A percentile compares a stretch with the other conserved stretches of the same genome.
phyloP scores from a whole-genome alignment of 2,888 invertebrate species.

The Rhabditophanes sp. region DNA sequence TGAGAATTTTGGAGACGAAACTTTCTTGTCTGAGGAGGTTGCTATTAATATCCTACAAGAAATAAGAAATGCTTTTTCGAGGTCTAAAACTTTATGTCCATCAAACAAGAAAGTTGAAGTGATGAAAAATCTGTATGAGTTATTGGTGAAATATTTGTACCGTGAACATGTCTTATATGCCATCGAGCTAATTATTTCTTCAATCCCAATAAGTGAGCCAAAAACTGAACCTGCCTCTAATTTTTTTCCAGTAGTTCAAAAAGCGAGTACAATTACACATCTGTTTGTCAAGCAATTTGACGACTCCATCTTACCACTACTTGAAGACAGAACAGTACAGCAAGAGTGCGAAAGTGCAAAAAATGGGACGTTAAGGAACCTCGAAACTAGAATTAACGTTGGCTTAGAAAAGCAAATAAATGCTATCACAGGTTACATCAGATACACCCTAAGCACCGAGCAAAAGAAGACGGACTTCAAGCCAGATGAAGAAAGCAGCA shows the following conservation, averaged over 20 bases:
- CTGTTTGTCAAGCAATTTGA: conserved; percentile 79
- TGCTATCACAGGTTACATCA: conserved; percentile 77
- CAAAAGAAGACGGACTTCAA: conserved; percentile 80
- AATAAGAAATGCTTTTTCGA: conserved; percentile 64
- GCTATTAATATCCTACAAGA: conserved; percentile 71
- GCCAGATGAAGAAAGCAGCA: conserved; percentile 50
- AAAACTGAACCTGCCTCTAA: conserved; percentile 72
- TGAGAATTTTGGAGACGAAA: conserved; percentile 85
- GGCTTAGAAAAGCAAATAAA: conserved; percentile 56
- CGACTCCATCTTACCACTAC: conserved; percentile 70
- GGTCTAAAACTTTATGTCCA: conserved; percentile 60
- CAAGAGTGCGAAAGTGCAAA: conserved; percentile 75
- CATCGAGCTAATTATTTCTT: conserved; percentile 68
- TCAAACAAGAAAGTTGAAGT: conserved; percentile 58
- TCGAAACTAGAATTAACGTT: conserved; percentile 74
- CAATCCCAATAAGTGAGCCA: conserved; percentile 55
- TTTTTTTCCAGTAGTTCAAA: conserved; percentile 73
- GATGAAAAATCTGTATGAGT: conserved; percentile 59
- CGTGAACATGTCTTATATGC: conserved; percentile 91
- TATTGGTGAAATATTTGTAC: conserved; percentile 65
- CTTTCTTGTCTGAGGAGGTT: conserved; percentile 80
- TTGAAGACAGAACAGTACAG: conserved; percentile 72
- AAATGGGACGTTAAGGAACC: conserved; percentile 65
- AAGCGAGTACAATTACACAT: conserved; percentile 79
- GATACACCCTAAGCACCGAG: conserved; percentile 69